phyloP scores from a whole-genome alignment of 2,888 invertebrate species.

The Caenorhabditis becei region DNA sequence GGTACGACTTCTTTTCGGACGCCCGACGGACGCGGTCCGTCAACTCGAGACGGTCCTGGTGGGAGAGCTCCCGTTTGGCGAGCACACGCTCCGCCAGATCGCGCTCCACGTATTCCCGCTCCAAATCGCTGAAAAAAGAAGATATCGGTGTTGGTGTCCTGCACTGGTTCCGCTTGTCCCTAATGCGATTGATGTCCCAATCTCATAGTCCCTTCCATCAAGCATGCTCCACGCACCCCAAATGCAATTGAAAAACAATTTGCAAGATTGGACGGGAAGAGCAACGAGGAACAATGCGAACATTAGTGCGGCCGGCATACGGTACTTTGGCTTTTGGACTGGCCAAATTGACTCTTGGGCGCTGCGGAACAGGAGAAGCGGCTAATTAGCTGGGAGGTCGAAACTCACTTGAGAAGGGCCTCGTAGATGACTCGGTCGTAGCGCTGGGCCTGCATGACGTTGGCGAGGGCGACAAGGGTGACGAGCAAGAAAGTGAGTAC shows the following conservation, averaged over 20 bases:
- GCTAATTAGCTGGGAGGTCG: background rate
- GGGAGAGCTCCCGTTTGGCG: slow-evolving; percentile 47
- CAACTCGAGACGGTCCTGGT: slow-evolving; percentile 31
- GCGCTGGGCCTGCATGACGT: slow-evolving; percentile 62
- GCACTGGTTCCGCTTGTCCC: slow-evolving; percentile 2
- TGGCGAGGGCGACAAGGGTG: slow-evolving; percentile 60
- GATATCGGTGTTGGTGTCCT: background rate
- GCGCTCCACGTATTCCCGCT: slow-evolving; percentile 69
- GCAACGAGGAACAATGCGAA: background rate
- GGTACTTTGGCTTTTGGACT: slow-evolving; percentile 21
- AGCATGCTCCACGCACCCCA: background rate
- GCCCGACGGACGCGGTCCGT: slow-evolving; percentile 71
- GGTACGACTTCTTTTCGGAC: slow-evolving; percentile 77
- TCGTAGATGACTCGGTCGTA: slow-evolving; percentile 69
- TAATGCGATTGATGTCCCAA: slow-evolving; percentile 19
- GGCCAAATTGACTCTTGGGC: background rate
- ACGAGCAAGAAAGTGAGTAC: slow-evolving; percentile 67
- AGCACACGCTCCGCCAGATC: slow-evolving; percentile 65
- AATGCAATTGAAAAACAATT: slow-evolving; percentile 36
- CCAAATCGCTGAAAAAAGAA: slow-evolving; percentile 68
- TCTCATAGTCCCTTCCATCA: slow-evolving; percentile 5
- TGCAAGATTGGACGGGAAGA: slow-evolving; percentile 22
- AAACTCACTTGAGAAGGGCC: slow-evolving; percentile 69
- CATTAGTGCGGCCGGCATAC: background rate
- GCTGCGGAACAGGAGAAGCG: background rate